Conservation (phyloP, 1,140 invertebrate genomes). For the Brachionus rubens region DNA sequence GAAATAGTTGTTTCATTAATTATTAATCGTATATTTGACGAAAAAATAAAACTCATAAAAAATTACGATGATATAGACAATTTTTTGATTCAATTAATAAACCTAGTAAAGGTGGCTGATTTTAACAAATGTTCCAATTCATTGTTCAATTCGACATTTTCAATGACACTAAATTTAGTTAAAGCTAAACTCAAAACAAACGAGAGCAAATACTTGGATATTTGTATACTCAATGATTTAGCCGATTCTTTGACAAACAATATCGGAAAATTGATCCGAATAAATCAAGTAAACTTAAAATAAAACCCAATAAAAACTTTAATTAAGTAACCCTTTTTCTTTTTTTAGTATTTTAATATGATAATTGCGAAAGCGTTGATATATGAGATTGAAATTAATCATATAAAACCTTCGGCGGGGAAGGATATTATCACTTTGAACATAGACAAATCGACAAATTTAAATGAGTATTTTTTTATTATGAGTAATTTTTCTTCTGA, state of each 20-base stretch:
- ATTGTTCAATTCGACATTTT: conserved; percentile 9
- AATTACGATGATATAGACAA: background rate
- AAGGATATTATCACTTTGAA: conserved; percentile 5
- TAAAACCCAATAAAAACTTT: background rate
- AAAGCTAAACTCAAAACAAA: conserved; percentile 12
- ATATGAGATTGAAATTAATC: conserved; percentile 41
- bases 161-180: conserved; percentile 17
- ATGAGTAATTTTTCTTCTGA: background rate
- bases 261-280: conserved; percentile 8
- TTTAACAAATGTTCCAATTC: background rate
- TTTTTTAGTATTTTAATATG: conserved; percentile 21
- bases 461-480: background rate
- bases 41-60: background rate
- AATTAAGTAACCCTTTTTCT: background rate
- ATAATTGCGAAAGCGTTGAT: conserved; percentile 38
- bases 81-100: conserved; percentile 22
- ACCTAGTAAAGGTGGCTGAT: background rate
- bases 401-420: background rate
- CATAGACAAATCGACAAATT: conserved; percentile 5
- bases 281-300: conserved; percentile 6
- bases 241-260: conserved; percentile 34
- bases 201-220: conserved; percentile 26
- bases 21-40: conserved; percentile 17
- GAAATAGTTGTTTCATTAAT: conserved; percentile 9
- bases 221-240: conserved; percentile 30